phyloP scores from a whole-genome alignment of 92 coral and sea anemone species.

The Umimayanthus kanabou region DNA sequence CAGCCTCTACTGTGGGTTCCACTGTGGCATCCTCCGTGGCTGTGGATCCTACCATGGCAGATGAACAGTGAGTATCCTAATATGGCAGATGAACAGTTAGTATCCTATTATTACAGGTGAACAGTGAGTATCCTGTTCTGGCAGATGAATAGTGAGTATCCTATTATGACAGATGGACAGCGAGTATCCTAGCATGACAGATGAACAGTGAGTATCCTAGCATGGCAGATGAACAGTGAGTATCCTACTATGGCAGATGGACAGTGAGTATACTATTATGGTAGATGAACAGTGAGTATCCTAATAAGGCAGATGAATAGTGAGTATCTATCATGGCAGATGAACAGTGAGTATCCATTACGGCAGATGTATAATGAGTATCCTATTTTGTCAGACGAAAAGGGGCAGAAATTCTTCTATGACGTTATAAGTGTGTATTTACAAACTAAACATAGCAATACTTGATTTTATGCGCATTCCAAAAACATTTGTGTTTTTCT shows the following conservation, averaged over 20 bases:
- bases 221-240: no score
- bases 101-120: slow-evolving; percentile 68
- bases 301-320: no score
- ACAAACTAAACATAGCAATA: neutral
- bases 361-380: no score
- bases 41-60: slow-evolving; percentile 61
- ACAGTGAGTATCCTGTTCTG: slow-evolving; percentile 48
- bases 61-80: slow-evolving; percentile 65
- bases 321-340: slow-evolving; percentile 55
- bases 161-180: no score
- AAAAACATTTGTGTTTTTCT: slow-evolving; percentile 1
- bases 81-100: no score
- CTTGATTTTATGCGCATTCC: neutral
- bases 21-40: slow-evolving; percentile 94
- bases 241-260: no score
- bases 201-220: slow-evolving; percentile 65
- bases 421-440: no score
- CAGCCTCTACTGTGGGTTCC: slow-evolving; percentile 63
- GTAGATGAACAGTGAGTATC: no score
- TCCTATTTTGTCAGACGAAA: no score
- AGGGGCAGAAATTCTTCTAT: no score
- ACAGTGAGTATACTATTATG: no score
- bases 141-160: no score
- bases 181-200: slow-evolving; percentile 63
- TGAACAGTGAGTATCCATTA: slow-evolving; percentile 63